A percentile compares a stretch with the other conserved stretches of the same genome.
These are phyloP conservation scores for Nothobranchius furzeri DNA, from an alignment of 2,113 vertebrate species.

Conservation along the genomic window DNA sequence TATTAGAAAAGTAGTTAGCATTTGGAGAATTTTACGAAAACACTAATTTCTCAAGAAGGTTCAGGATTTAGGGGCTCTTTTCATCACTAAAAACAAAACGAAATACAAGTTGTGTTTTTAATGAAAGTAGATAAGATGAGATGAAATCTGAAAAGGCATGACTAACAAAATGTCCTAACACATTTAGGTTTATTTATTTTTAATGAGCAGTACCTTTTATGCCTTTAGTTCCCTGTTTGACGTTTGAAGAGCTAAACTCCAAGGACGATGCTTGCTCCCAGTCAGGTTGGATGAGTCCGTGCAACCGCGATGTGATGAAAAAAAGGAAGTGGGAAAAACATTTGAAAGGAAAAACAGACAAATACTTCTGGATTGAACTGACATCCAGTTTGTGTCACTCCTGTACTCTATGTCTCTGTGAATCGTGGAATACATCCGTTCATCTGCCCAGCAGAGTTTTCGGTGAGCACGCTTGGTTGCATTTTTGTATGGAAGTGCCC, in stretches of 20 bases:
- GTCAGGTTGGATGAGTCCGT: conserved; percentile 50
- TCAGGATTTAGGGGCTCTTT: too few relatives aligned
- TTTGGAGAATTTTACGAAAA: too few relatives aligned
- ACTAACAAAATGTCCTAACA: conserved; percentile 32
- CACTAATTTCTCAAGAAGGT: too few relatives aligned
- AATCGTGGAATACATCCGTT: conserved; percentile 16
- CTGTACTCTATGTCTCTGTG: conserved; percentile 19
- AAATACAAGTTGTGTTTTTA: too few relatives aligned
- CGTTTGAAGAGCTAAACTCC: conserved; percentile 25
- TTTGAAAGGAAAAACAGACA: conserved; percentile 25
- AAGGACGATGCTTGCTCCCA: conserved; percentile 28
- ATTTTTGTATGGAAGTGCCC: background rate
- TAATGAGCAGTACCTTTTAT: conserved; percentile 43
- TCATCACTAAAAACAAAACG: too few relatives aligned
- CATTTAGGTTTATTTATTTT: conserved; percentile 46
- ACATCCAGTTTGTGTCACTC: conserved; percentile 43
- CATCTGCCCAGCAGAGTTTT: conserved; percentile 13
- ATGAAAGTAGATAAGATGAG: background rate
- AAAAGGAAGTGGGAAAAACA: conserved; percentile 34
- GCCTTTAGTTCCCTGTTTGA: conserved; percentile 37
- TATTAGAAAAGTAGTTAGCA: too few relatives aligned
- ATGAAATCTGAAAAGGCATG: background rate
- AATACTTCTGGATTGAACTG: conserved; percentile 40
- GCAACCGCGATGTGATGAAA: conserved; percentile 33
- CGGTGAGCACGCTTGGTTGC: background rate